Evolutionary conservation across 2,797 vertebrate species (phyloP).

Genomic region (Microctenopoma lineatum): DNA sequence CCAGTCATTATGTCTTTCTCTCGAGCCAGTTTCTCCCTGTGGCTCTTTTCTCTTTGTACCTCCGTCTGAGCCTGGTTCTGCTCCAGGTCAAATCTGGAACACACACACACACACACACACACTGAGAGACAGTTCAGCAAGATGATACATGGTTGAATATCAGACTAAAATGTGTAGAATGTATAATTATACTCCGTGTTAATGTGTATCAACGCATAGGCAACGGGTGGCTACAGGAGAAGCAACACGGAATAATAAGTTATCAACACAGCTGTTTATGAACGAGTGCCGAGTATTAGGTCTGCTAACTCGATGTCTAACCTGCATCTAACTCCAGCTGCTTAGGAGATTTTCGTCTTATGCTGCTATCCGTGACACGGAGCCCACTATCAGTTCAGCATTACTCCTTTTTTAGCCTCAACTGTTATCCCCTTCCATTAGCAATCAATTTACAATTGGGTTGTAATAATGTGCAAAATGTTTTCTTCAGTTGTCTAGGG

Average conservation of each 20-base stretch:
- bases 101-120: conserved; percentile 16
- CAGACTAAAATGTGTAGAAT: background rate
- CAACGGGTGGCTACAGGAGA: background rate
- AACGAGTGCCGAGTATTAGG: background rate
- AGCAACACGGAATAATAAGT: background rate
- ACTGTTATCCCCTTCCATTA: conserved; percentile 55
- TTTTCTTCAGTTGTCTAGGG: conserved; percentile 69
- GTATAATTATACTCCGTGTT: background rate
- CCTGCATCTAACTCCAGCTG: background rate
- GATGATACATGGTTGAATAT: background rate
- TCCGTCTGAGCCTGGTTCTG: conserved; percentile 91
- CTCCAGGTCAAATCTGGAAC: conserved; percentile 92
- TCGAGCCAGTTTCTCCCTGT: conserved; percentile 90
- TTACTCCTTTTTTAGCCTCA: conserved; percentile 38
- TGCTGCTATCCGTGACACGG: background rate
- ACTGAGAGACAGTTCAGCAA: conserved; percentile 21
- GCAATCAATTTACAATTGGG: conserved; percentile 65
- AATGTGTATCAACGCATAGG: background rate
- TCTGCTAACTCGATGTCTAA: background rate
- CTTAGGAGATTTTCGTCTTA: conserved; percentile 10
- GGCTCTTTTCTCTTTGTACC: conserved; percentile 89
- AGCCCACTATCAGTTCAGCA: conserved; percentile 3
- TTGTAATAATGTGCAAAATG: conserved; percentile 70
- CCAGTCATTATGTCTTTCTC: conserved; percentile 92
- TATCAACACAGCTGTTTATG: background rate